Evolutionary conservation across 2,113 vertebrate species (phyloP).

Genomic region (Phaethornis superciliosus): DNA sequence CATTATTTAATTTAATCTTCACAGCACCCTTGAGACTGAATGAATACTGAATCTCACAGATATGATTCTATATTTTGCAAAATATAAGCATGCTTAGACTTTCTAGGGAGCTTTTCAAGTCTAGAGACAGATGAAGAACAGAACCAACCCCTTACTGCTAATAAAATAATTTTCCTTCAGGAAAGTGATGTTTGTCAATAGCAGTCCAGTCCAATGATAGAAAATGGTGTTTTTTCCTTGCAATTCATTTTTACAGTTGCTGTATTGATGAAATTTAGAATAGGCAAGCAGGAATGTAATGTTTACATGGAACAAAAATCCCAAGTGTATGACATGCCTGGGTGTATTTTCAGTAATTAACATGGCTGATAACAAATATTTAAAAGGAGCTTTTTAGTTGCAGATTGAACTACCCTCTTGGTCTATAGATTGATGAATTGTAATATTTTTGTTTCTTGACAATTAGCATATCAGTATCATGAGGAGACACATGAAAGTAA

Average conservation of each 20-base stretch:
- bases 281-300: neutral
- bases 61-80: neutral
- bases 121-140: neutral
- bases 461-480: neutral
- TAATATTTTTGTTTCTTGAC: neutral
- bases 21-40: neutral
- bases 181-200: neutral
- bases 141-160: neutral
- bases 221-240: neutral
- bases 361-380: neutral
- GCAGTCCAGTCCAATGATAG: neutral
- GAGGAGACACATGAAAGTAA: neutral
- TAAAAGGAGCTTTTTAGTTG: neutral
- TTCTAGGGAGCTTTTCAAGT: neutral
- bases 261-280: neutral
- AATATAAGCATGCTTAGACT: neutral
- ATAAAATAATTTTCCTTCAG: neutral
- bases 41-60: neutral
- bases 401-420: neutral
- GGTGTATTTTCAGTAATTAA: neutral
- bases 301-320: neutral
- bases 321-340: neutral
- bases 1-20: constrained; percentile 44
- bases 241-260: neutral
- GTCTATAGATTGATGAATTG: neutral